Evolutionary conservation across 2,888 invertebrate species (phyloP).

Genomic region (Cloeon dipterum): DNA sequence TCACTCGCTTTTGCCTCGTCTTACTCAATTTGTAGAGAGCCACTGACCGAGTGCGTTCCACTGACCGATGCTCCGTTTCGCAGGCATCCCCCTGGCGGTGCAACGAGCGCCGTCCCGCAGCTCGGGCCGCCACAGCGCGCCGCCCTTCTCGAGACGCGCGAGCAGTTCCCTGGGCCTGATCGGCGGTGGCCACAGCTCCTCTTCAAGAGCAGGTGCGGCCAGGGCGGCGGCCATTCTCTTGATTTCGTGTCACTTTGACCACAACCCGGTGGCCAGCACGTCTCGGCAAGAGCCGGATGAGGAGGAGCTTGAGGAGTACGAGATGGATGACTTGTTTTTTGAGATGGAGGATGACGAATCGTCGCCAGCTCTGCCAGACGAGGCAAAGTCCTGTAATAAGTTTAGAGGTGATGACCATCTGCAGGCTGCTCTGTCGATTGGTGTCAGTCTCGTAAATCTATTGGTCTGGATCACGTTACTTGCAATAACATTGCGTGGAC

Average conservation of each 20-base stretch:
- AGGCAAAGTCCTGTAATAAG: neutral
- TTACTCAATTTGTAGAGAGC: no score
- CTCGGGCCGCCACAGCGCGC: constrained; percentile 31
- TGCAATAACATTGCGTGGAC: no score
- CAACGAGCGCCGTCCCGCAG: constrained; percentile 31
- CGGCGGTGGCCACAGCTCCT: constrained; percentile 31
- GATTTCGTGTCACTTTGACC: constrained; percentile 59
- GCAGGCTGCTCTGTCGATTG: no score
- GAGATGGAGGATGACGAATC: neutral
- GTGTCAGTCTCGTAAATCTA: no score
- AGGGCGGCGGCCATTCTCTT: constrained; percentile 86
- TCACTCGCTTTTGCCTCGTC: no score
- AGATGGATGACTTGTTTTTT: neutral
- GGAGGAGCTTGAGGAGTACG: neutral
- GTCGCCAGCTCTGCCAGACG: neutral
- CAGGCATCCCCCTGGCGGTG: constrained; percentile 33
- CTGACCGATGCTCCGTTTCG: no score
- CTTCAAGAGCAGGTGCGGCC: constrained; percentile 72
- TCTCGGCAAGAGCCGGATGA: neutral
- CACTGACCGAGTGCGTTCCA: no score
- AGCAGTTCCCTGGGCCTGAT: constrained; percentile 17
- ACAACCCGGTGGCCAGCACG: constrained; percentile 4
- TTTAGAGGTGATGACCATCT: constrained; percentile 2
- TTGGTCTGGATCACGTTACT: no score
- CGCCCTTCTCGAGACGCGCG: constrained; percentile 24